Base-by-base conservation (phyloP, 2,888 invertebrate species). In the Synergus laeviventris region DNA sequence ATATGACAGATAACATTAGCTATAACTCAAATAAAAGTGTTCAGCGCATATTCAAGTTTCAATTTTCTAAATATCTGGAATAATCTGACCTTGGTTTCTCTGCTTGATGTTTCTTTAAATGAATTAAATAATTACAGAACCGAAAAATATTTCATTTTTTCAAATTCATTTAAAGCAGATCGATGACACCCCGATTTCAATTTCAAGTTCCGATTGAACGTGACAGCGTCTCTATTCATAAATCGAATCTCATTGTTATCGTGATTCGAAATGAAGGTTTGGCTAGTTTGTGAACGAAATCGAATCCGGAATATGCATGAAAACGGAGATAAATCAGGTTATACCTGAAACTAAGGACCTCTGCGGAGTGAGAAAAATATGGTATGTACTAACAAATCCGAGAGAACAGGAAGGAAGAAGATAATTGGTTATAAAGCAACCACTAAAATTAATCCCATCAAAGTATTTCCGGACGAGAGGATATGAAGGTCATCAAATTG, bases 191-290 rank as follows among this genome's bases (percentile, higher is more conserved):
- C n/a, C 11, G 66, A 66, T 66, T 77, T 74, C 77, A 74, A 74
- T 77, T 77, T 74, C 74, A 74, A 74, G 62, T 77, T 77, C 42
- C 36, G n/a, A n/a, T 18, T 45, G 36, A 74, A 59, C 1, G 39
- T 38, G 49, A 56, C 31, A 31, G 61, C 54, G 42, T 64, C 59
- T 62, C 45, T 56, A 64, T 73, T 42, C 42, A 59, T 77, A 77
- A 79, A 81, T 81, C 80, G 78, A 79, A 76, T 79, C 76, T 77
- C 76, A 74, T 75, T 76, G 80, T 79, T 83, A 81, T 82, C 81
- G 56, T 24, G 21, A 24, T 24, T 59, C 14, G 21, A 59, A 59
- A 59, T 59, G 56, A 5, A 59, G 56, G 21, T 0, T 5, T 21
- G 14, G 18, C n/a, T 2, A 54, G 54, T 54, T 54, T 5, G 54